Evolutionary conservation across 1,140 invertebrate genomes (phyloP).

Genomic region (Augochlora pura): DNA sequence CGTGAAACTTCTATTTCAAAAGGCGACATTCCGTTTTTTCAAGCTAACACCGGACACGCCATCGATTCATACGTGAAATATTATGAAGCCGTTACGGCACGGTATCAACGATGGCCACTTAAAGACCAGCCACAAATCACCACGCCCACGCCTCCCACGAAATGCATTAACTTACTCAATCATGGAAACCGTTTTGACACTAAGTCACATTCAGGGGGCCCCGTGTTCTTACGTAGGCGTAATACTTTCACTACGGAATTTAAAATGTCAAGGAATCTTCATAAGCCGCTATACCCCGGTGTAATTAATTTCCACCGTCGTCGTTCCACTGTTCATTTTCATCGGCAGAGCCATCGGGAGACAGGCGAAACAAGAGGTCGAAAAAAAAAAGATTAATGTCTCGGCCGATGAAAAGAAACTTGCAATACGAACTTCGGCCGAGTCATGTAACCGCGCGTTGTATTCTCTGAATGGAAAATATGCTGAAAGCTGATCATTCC

Average conservation of each 20-base stretch:
- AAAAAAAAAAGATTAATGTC: neutral
- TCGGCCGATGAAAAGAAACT: neutral
- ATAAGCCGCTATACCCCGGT: no score
- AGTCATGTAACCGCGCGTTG: neutral
- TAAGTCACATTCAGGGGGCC: conserved; percentile 32
- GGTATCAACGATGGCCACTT: conserved; percentile 33
- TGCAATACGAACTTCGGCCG: neutral
- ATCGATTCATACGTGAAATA: conserved; percentile 44
- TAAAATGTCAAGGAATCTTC: conserved; percentile 46
- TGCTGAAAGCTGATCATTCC: conserved; percentile 28
- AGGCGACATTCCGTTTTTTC: neutral
- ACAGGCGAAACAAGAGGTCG: no score
- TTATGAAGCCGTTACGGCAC: conserved; percentile 39
- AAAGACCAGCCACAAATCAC: conserved; percentile 44
- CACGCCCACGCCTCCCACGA: conserved; percentile 50
- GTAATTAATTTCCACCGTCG: neutral
- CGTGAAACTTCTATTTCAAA: neutral
- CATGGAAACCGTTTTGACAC: conserved; percentile 49
- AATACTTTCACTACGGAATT: conserved; percentile 49
- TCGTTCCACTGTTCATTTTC: neutral
- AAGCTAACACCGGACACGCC: neutral
- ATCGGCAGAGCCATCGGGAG: neutral
- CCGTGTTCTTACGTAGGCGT: conserved; percentile 15
- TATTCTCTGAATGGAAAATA: conserved; percentile 13
- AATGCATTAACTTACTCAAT: conserved; percentile 53